These are phyloP conservation scores for Mormyrus iriodes DNA, from an alignment of 2,113 vertebrate genomes.

Conservation along the genomic window DNA sequence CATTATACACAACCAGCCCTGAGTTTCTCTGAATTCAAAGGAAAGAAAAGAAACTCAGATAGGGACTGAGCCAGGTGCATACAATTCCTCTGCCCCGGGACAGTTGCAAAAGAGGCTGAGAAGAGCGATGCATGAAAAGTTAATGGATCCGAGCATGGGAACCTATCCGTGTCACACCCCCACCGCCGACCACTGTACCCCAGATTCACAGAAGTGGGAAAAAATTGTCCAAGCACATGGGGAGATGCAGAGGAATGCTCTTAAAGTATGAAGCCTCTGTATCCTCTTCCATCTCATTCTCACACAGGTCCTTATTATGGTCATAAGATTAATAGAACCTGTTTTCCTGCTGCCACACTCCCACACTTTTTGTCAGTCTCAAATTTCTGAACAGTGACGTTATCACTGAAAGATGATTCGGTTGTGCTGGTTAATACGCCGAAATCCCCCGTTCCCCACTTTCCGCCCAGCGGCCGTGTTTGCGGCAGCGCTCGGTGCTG, in stretches of 20 bases:
- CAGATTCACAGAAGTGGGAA: neutral
- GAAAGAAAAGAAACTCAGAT: neutral
- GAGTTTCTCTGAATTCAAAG: neutral
- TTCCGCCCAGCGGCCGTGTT: neutral
- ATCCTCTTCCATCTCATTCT: neutral
- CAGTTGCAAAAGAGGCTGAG: neutral
- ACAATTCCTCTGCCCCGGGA: neutral
- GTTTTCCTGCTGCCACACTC: neutral
- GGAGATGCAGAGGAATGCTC: neutral
- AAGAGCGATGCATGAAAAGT: neutral
- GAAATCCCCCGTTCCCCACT: constrained; percentile 5
- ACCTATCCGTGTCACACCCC: neutral
- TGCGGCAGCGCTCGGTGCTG: neutral
- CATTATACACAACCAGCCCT: too few species aligned
- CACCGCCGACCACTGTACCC: neutral
- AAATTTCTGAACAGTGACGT: constrained; percentile 1
- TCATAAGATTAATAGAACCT: neutral
- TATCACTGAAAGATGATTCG: neutral
- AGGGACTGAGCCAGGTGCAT: neutral
- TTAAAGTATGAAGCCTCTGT: neutral
- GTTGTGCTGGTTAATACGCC: neutral
- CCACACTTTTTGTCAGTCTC: neutral
- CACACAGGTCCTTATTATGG: neutral
- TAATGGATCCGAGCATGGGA: neutral
- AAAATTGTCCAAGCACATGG: neutral